phyloP scores from a whole-genome alignment of 2,113 vertebrate genomes.

The Osmerus mordax region DNA sequence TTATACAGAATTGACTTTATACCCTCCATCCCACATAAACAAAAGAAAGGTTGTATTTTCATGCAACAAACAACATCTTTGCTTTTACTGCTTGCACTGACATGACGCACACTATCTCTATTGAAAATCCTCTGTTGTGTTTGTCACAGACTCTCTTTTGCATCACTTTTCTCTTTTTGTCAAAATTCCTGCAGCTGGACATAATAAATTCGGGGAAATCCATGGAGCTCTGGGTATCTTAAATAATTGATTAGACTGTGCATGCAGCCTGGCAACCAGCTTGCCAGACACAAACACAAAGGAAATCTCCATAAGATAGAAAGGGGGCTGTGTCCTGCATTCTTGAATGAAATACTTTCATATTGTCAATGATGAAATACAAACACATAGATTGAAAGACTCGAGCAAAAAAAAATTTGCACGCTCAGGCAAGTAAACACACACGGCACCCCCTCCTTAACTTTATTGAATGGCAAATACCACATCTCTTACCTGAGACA shows the following conservation, averaged over 20 bases:
- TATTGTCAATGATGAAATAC: constrained; percentile 34
- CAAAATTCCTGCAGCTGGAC: constrained; percentile 61
- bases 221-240: constrained; percentile 62
- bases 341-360: constrained; percentile 21
- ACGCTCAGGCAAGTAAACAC: not conserved
- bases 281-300: constrained; percentile 54
- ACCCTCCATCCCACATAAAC: no score
- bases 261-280: constrained; percentile 53
- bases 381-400: constrained; percentile 4
- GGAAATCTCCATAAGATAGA: constrained; percentile 59
- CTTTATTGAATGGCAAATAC: no score
- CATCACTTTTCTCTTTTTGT: constrained; percentile 53
- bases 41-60: no score
- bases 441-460: not conserved
- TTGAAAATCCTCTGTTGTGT: constrained; percentile 39
- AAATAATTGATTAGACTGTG: constrained; percentile 69
- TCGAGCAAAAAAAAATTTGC: not conserved
- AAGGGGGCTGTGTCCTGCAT: constrained; percentile 40
- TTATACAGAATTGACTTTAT: no score
- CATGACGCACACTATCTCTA: constrained; percentile 36
- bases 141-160: constrained; percentile 39
- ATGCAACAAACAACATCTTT: no score
- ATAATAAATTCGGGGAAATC: constrained; percentile 65
- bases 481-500: not conserved
- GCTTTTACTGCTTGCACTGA: constrained; percentile 34